phyloP scores from a whole-genome alignment of 2,113 vertebrate species.

The Carassius auratus region DNA sequence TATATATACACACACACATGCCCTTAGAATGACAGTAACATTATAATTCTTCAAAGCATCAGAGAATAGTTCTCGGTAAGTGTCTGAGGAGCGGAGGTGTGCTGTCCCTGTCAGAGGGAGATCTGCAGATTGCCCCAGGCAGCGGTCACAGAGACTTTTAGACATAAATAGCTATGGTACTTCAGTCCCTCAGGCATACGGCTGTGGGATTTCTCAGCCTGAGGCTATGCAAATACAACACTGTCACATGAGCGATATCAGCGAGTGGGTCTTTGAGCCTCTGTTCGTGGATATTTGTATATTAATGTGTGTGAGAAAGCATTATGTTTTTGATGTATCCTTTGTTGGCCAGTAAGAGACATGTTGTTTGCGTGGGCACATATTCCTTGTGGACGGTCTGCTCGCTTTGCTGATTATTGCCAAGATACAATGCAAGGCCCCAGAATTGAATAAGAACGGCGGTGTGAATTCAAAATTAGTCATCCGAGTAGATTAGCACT shows the following conservation, averaged over 20 bases:
- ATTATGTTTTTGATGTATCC: constrained; percentile 7
- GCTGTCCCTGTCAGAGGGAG: constrained; percentile 27
- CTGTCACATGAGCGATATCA: constrained; percentile 4
- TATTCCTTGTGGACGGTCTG: constrained; percentile 25
- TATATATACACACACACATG: not conserved
- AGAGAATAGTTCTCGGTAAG: constrained; percentile 1
- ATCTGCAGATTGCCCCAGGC: constrained; percentile 30
- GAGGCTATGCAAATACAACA: constrained; percentile 39
- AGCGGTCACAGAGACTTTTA: constrained; percentile 17
- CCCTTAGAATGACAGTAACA: not conserved
- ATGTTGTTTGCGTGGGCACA: constrained; percentile 24
- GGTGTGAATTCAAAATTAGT: constrained; percentile 37
- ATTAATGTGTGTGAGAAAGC: not conserved
- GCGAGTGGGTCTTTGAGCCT: not conserved
- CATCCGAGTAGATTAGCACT: constrained; percentile 51
- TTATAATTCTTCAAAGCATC: constrained; percentile 23
- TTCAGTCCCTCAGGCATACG: constrained; percentile 6
- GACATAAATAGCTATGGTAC: constrained; percentile 30
- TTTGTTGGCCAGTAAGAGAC: constrained; percentile 15
- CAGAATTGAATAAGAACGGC: not conserved
- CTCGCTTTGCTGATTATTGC: constrained; percentile 27
- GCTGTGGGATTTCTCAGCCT: constrained; percentile 18
- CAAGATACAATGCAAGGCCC: constrained; percentile 24
- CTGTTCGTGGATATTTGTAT: constrained; percentile 24
- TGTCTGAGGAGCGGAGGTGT: constrained; percentile 28